Evolutionary conservation across 37 sponge, comb jelly and placozoan species (phyloP).

Genomic region (Halichondria panicea): DNA sequence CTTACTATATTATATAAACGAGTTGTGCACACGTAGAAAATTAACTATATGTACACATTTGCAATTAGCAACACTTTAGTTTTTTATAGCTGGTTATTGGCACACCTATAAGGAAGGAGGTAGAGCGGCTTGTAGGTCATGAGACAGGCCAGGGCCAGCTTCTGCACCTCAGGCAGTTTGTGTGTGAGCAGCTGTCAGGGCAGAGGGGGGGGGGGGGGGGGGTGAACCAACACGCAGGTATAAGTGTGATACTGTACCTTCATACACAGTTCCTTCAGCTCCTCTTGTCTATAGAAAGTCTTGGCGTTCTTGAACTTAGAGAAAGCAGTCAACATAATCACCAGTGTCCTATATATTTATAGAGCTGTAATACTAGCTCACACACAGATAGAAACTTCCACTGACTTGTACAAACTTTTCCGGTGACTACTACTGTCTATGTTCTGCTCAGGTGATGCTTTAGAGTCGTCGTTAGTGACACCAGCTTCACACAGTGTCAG

Average conservation of each 20-base stretch:
- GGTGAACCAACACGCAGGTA: not conserved
- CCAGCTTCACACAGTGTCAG: not conserved
- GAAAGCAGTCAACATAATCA: conserved; percentile 66
- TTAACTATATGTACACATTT: not conserved
- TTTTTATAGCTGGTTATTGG: not conserved
- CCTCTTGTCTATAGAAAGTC: conserved; percentile 62
- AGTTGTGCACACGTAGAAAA: not conserved
- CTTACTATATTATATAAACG: no score
- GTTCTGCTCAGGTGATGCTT: not conserved
- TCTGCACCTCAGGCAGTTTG: conserved; percentile 70
- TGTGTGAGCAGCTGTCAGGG: conserved; percentile 70
- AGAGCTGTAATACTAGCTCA: not conserved
- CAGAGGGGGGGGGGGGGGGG: not conserved
- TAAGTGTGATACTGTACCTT: no score
- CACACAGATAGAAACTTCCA: not conserved
- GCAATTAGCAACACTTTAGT: not conserved
- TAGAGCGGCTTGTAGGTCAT: conserved; percentile 61
- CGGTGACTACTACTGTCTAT: not conserved
- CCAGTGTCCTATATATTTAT: conserved; percentile 43
- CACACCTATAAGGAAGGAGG: conserved; percentile 71
- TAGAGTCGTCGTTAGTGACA: not conserved
- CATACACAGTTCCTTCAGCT: conserved; percentile 63
- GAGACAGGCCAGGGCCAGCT: conserved; percentile 70
- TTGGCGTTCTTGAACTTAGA: conserved; percentile 78
- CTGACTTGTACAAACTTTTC: not conserved